Evolutionary conservation across 2,888 invertebrate genomes (phyloP), one percentile per base, ranked within the genome.

Genomic region (Watsonalla cultraria): DNA sequence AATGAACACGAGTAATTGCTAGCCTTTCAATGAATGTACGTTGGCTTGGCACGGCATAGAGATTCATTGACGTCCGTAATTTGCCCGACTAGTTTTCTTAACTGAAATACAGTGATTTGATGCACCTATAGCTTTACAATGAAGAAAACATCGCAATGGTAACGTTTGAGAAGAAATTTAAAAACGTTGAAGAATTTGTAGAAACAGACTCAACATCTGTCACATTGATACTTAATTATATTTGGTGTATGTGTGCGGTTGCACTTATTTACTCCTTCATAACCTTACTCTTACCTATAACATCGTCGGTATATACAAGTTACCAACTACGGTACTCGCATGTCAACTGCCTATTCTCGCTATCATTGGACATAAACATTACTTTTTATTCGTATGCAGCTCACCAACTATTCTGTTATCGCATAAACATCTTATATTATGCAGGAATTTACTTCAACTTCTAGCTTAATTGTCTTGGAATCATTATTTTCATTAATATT

Each of bases 371-470:
- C 53, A 60, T 57, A 58, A 59, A 57, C 54, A 52, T 56, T 52
- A 45, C 52, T 53, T 56, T 61, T 57, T 61, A 61, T 55, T 59
- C 55, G 53, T 46, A 55, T 54, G 57, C 53, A 58, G 56, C 55
- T 60, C 51, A 24, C 51, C 57, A 56, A 58, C 55, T 54, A 55
- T 58, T 56, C 54, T 48, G 48, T 37, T 55, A 51, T 59, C 60
- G 57, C 56, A 56, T 52, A 58, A 48, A 55, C 61, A 45, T 49
- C 46, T 46, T 47, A 53, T 45, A 51, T 50, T 45, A 46, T 11
- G 33, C 34, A 14, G 46, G 49, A 47, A 51, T 51, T 51, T 48
- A 49, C 52, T n/a, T 46, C 45, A 51, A 42, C 9, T 42, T 42
- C 42, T 8, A 11, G 42, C 11, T 37, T 37, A 37, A 7, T 37